Evolutionary conservation across 2,888 invertebrate genomes (phyloP).

Genomic region (Trissolcus japonicus): DNA sequence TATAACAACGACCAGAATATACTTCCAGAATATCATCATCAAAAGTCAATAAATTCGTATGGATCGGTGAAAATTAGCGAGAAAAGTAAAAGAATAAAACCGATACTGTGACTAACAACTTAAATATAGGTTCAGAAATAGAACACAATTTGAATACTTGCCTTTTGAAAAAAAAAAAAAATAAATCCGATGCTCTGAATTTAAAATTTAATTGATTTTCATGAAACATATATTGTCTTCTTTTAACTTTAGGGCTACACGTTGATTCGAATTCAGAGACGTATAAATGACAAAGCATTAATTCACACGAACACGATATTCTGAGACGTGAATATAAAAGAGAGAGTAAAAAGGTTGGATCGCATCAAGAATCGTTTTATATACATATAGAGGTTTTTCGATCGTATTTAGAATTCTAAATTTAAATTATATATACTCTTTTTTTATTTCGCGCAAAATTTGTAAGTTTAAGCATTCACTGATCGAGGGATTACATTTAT

Average conservation of each 20-base stretch:
- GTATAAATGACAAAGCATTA: constrained; percentile 75
- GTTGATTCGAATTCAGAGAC: constrained; percentile 63
- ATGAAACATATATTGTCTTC: background rate
- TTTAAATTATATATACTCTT: background rate
- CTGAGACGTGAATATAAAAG: constrained; percentile 78
- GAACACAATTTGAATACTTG: too few species aligned
- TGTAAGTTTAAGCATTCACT: background rate
- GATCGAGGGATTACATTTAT: constrained; percentile 26
- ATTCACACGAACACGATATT: constrained; percentile 60
- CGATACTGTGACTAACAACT: too few species aligned
- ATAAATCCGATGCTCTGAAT: background rate
- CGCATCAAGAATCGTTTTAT: constrained; percentile 69
- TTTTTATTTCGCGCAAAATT: background rate
- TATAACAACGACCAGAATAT: too few species aligned
- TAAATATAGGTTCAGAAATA: too few species aligned
- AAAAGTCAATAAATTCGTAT: too few species aligned
- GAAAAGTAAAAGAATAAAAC: too few species aligned
- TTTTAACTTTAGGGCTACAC: background rate
- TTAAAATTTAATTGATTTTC: background rate
- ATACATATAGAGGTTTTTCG: constrained; percentile 65
- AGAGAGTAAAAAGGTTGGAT: constrained; percentile 28
- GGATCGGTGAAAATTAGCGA: too few species aligned
- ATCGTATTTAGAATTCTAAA: background rate
- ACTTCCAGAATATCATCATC: too few species aligned
- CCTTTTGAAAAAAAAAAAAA: background rate